Evolutionary conservation across 2,797 vertebrate genomes (phyloP).

Genomic region (Pseudochirops cupreus): DNA sequence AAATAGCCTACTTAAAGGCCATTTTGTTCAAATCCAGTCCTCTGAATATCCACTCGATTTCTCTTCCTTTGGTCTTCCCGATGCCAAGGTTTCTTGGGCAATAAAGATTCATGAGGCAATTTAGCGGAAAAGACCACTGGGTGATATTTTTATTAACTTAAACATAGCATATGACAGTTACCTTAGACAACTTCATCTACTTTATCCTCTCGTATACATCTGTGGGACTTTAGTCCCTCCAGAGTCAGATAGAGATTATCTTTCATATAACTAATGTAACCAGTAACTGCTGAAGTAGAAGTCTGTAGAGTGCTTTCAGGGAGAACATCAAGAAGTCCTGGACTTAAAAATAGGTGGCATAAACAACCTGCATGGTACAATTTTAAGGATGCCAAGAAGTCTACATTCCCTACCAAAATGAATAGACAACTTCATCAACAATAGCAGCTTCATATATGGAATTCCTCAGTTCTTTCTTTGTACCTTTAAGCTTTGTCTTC

Average conservation of each 20-base stretch:
- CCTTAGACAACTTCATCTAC: neutral
- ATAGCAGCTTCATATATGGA: neutral
- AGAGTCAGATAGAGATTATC: neutral
- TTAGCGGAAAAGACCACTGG: neutral
- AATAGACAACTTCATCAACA: neutral
- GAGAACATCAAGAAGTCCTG: neutral
- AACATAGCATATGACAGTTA: neutral
- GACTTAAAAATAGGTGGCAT: neutral
- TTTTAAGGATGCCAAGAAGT: conserved; percentile 4
- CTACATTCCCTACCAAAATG: neutral
- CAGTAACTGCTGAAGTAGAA: neutral
- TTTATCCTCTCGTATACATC: neutral
- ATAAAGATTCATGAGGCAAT: conserved; percentile 38
- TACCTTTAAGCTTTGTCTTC: neutral
- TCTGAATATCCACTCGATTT: neutral
- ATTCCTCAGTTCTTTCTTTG: conserved; percentile 2
- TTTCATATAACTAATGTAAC: neutral
- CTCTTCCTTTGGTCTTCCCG: neutral
- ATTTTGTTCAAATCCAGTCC: neutral
- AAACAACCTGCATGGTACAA: neutral
- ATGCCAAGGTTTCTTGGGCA: conserved; percentile 15
- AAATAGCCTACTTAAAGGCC: conserved; percentile 32
- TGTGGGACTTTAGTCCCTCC: neutral
- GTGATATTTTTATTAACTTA: conserved; percentile 32
- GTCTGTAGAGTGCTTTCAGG: neutral